Evolutionary conservation across 2,888 invertebrate genomes (phyloP).

Genomic region (Calliscelio sp.): DNA sequence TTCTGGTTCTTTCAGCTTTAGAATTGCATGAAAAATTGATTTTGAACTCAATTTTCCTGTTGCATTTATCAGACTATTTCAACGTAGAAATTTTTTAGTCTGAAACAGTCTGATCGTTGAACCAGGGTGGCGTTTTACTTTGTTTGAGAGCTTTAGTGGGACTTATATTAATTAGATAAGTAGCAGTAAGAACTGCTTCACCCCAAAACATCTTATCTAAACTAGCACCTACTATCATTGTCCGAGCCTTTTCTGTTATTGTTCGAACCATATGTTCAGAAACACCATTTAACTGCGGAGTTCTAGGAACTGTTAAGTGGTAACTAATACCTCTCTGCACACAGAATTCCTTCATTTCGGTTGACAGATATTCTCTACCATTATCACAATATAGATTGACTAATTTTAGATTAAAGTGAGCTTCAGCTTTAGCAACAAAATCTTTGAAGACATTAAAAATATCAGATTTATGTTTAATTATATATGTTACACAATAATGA

Average conservation of each 20-base stretch:
- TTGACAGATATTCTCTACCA: no score
- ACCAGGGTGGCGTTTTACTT: conserved; percentile 9
- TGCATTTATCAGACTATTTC: no score
- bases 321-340: not conserved
- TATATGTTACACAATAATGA: not conserved
- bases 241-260: no score
- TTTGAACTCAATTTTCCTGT: no score
- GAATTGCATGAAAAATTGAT: no score
- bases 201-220: not conserved
- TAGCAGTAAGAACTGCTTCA: not conserved
- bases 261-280: not conserved
- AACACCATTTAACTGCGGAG: not conserved
- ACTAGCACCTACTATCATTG: not conserved
- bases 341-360: conserved; percentile 6
- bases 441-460: not conserved
- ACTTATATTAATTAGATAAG: not conserved
- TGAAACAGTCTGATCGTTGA: no score
- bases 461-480: not conserved
- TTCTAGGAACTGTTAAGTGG: no score
- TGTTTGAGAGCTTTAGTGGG: not conserved
- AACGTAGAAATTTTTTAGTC: no score
- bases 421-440: not conserved
- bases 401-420: not conserved
- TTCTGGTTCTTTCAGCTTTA: no score
- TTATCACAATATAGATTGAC: no score